Percentiles rank a stretch among this genome's conserved stretches.
Conservation (phyloP, 1,140 invertebrate species). For the Ceratina calcarata region DNA sequence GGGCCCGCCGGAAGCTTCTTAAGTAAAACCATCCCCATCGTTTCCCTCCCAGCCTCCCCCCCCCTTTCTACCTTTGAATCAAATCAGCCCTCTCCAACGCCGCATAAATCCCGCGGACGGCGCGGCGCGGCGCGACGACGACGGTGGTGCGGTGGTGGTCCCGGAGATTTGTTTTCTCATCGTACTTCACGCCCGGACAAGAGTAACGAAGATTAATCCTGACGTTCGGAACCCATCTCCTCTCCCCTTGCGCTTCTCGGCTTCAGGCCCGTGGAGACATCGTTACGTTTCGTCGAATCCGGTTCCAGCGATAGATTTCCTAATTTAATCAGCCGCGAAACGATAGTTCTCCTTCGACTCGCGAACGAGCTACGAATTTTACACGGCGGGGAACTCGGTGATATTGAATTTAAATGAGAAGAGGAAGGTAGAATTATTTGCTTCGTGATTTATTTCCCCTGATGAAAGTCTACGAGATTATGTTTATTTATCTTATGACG, state of each 20-base stretch:
- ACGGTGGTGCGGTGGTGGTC: not conserved
- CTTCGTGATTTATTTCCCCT: not conserved
- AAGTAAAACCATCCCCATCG: slow-evolving; percentile 64
- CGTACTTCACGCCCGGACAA: slow-evolving; percentile 43
- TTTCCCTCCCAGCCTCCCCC: not conserved
- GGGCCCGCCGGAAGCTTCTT: slow-evolving; percentile 62
- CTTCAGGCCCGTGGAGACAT: not conserved
- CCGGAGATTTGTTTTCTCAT: slow-evolving; percentile 58
- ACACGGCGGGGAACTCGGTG: not conserved
- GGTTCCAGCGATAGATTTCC: not conserved
- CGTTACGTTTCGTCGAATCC: slow-evolving; percentile 23
- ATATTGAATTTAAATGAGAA: not conserved
- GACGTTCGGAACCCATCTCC: slow-evolving; percentile 16
- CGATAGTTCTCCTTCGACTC: slow-evolving; percentile 9
- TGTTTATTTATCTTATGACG: no score
- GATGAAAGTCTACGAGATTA: no score
- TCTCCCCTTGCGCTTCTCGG: no score
- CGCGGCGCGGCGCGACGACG: not conserved
- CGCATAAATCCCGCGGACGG: slow-evolving; percentile 45
- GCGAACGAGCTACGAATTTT: slow-evolving; percentile 1
- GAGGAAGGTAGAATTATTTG: not conserved
- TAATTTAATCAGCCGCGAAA: slow-evolving; percentile 22
- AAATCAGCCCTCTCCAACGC: slow-evolving; percentile 45
- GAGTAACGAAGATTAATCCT: slow-evolving; percentile 62
- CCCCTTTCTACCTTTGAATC: slow-evolving; percentile 38